Percentiles rank a stretch among this genome's conserved stretches.
Evolutionary conservation across 2,113 vertebrate genomes (phyloP).

Genomic region (Origma solitaria): DNA sequence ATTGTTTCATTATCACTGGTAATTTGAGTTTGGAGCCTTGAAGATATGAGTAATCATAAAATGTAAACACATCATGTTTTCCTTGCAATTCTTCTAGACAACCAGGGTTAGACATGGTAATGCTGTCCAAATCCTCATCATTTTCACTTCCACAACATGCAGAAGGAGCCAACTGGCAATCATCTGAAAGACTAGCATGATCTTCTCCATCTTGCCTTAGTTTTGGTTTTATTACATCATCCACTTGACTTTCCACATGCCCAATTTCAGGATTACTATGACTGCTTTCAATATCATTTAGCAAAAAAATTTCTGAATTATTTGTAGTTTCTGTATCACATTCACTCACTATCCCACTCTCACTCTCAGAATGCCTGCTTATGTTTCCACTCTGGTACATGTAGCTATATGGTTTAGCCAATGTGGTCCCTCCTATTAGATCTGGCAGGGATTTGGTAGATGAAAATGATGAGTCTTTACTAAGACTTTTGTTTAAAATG

Average conservation of each 20-base stretch:
- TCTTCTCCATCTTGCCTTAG: slow-evolving; percentile 59
- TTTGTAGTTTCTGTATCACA: slow-evolving; percentile 82
- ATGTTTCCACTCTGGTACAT: slow-evolving; percentile 70
- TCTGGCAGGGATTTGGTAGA: slow-evolving; percentile 90
- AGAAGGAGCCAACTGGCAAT: slow-evolving; percentile 60
- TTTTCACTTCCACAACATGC: slow-evolving; percentile 59
- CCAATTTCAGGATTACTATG: slow-evolving; percentile 64
- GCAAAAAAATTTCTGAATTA: slow-evolving; percentile 78
- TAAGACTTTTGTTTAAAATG: slow-evolving; percentile 80
- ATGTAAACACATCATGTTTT: slow-evolving; percentile 74
- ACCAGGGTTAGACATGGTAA: slow-evolving; percentile 38
- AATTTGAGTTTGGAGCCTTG: slow-evolving; percentile 77
- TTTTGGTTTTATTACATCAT: slow-evolving; percentile 63
- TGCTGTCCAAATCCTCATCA: slow-evolving; percentile 59
- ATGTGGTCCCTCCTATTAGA: slow-evolving; percentile 71
- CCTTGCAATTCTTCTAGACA: slow-evolving; percentile 68
- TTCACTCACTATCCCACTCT: slow-evolving; percentile 91
- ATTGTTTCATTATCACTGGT: slow-evolving; percentile 69
- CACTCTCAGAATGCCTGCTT: slow-evolving; percentile 82
- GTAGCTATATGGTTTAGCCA: slow-evolving; percentile 42
- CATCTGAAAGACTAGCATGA: slow-evolving; percentile 41
- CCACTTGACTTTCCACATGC: slow-evolving; percentile 50
- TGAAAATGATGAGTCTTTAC: slow-evolving; percentile 90
- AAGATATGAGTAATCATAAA: slow-evolving; percentile 81
- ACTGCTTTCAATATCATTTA: slow-evolving; percentile 65